Conservation (phyloP, 2,888 invertebrate species). For the Ophioninae sp. region DNA sequence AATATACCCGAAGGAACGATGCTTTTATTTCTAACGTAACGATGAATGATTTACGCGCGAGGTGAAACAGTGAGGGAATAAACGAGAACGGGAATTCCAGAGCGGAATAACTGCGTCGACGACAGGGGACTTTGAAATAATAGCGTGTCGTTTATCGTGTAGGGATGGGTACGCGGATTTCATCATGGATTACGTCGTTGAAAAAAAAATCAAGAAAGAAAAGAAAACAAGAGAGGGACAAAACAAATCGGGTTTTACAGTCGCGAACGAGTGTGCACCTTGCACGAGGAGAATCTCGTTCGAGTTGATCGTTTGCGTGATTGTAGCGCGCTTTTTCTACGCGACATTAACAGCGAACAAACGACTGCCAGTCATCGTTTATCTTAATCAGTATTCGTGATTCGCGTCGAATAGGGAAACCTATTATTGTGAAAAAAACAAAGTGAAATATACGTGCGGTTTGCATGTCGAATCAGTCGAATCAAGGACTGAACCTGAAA, state of each 20-base stretch:
- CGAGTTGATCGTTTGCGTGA: constrained; percentile 20
- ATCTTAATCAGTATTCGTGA: constrained; percentile 57
- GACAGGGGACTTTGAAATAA: neutral
- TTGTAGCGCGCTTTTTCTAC: constrained; percentile 24
- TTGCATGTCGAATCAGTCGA: constrained; percentile 11
- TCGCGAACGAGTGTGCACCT: neutral
- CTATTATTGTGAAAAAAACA: neutral
- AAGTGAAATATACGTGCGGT: constrained; percentile 3
- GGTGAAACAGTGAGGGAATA: neutral
- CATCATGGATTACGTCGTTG: constrained; percentile 28
- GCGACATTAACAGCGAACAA: constrained; percentile 35
- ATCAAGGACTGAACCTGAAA: neutral
- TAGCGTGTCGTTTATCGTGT: constrained; percentile 11
- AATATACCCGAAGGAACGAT: neutral
- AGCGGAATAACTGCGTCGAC: constrained; percentile 20
- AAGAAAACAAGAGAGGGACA: neutral
- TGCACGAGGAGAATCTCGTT: constrained; percentile 10
- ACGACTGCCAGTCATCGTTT: constrained; percentile 58
- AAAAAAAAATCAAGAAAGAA: neutral
- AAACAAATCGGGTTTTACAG: neutral
- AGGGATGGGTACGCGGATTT: constrained; percentile 14
- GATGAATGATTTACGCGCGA: constrained; percentile 2
- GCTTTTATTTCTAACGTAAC: constrained; percentile 30
- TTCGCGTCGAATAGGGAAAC: constrained; percentile 34
- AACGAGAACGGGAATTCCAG: neutral